These are phyloP conservation scores for Bucco capensis DNA, from an alignment of 2,113 vertebrate genomes.

Conservation along the genomic window DNA sequence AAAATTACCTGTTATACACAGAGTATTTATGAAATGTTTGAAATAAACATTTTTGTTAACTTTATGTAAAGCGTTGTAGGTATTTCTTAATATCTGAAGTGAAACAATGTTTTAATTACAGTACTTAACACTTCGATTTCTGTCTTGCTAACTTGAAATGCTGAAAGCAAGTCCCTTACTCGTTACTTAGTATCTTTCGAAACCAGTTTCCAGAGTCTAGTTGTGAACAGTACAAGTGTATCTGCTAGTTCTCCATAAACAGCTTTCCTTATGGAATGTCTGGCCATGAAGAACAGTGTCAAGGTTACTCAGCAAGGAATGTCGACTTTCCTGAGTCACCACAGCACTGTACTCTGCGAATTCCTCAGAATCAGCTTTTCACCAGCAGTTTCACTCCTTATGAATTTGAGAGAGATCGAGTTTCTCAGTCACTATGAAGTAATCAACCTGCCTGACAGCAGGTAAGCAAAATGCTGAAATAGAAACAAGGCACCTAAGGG, in stretches of 20 bases:
- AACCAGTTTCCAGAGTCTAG: background rate
- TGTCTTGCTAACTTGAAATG: background rate
- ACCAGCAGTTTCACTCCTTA: background rate
- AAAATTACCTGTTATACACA: background rate
- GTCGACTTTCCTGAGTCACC: background rate
- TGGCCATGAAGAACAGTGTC: background rate
- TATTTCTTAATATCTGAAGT: background rate
- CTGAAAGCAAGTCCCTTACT: background rate
- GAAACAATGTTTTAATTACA: background rate
- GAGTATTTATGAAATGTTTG: background rate
- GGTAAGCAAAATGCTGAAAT: background rate
- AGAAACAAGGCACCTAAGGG: background rate
- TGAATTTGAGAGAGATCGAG: background rate
- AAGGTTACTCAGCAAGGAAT: background rate
- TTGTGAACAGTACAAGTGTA: background rate
- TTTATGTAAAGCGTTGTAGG: background rate
- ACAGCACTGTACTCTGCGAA: background rate
- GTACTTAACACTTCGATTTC: background rate
- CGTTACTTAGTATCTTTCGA: background rate
- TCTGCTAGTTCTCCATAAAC: background rate
- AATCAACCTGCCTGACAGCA: background rate
- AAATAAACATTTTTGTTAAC: slow-evolving; percentile 12
- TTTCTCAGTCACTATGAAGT: background rate
- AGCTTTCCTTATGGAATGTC: background rate
- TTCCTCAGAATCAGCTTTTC: background rate